Evolutionary conservation across 2,888 invertebrate species (phyloP), one percentile per base, ranked within the genome.

Genomic region (Camponotus fellah): DNA sequence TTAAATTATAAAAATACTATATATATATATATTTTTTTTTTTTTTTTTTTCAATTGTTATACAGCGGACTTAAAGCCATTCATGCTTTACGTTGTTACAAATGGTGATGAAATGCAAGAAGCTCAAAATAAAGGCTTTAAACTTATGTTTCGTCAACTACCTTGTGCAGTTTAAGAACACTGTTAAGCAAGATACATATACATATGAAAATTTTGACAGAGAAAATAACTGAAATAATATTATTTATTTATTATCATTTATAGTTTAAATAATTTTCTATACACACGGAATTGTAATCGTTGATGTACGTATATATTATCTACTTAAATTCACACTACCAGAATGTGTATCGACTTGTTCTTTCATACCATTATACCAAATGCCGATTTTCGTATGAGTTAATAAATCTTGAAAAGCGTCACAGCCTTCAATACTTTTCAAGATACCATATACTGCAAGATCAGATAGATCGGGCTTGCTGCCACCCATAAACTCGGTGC

Each of bases 371-470:
- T 96, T 96, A 94, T 97, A 99, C 99, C 99, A 98, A 34, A 93
- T 95, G 56, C 96, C 96, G 74, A 99, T 97, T 72, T 97, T 96
- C 0, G 98, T 98, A 91, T 98, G 96, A 2, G 95, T 91, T 53
- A 97, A 94, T 66, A 97, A 95, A 94, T 99, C 99, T 90, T 97
- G 95, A 94, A 99, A 99, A 0, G 99, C 98, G 60, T 96, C 95
- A 92, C 99, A 99, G 0, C 99, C 99, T 95, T 99, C 99, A 93
- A 99, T 98, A 93, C 99, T 98, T 94, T 97, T 97, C 5, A 99
- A 95, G 3, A 98, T 97, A 0, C 99, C 99, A 93, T 97, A 99
- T 0, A 99, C 97, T 0, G 98, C 96, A 72, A 99, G 95, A 95
- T 99, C 99, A 0, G 99, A 98, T 9, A 99, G 95, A 94, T 99